Conservation (phyloP, 2,888 invertebrate species). For the Venusia cambrica region DNA sequence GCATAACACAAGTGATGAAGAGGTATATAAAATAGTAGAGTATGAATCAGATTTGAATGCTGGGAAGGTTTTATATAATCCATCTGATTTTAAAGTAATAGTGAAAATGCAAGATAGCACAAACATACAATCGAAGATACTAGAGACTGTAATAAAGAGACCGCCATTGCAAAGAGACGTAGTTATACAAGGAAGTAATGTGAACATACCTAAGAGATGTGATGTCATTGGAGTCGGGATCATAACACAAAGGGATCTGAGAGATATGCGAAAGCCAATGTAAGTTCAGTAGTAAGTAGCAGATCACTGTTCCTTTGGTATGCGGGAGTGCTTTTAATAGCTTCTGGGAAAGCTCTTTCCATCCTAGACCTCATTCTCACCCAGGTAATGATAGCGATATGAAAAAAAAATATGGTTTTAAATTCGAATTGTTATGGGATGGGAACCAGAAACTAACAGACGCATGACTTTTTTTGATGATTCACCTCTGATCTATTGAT, state of each 20-base stretch:
- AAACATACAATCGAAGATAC: slow-evolving; percentile 35
- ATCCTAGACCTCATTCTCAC: too few species aligned
- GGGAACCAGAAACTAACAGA: too few species aligned
- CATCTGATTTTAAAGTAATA: slow-evolving; percentile 37
- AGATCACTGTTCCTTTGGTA: too few species aligned
- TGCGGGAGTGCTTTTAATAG: too few species aligned
- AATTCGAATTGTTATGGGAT: too few species aligned
- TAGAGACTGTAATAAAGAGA: slow-evolving; percentile 39
- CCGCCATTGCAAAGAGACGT: slow-evolving; percentile 44
- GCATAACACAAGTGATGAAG: slow-evolving; percentile 54
- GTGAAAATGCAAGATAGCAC: slow-evolving; percentile 41
- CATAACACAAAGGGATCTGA: slow-evolving; percentile 51
- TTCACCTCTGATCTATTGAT: too few species aligned
- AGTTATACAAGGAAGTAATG: slow-evolving; percentile 48
- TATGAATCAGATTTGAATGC: slow-evolving; percentile 53
- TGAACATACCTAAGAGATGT: slow-evolving; percentile 44
- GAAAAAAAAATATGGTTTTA: too few species aligned
- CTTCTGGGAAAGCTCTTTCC: too few species aligned
- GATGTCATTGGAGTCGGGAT: slow-evolving; percentile 58
- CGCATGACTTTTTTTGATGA: too few species aligned
- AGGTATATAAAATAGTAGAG: slow-evolving; percentile 63
- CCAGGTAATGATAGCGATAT: too few species aligned
- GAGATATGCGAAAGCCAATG: slow-evolving; percentile 47
- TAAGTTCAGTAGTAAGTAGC: slow-evolving; percentile 51
- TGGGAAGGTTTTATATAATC: slow-evolving; percentile 31